Base-by-base conservation (phyloP, 2,113 vertebrate genomes). In the Xiphias gladius region DNA sequence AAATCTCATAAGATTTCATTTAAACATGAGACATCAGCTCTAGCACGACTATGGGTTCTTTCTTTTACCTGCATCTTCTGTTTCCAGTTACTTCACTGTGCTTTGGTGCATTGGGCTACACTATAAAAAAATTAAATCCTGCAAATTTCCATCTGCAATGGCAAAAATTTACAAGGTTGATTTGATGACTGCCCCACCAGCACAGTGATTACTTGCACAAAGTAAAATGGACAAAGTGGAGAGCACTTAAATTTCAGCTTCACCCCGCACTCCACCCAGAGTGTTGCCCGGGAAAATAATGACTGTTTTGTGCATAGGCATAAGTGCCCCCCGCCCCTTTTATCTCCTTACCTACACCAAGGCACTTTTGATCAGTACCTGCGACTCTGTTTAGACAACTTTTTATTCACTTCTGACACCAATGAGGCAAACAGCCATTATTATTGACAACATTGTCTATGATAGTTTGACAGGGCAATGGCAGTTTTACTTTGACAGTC, bases 1-100 rank as follows among this genome's bases (percentile, higher is more conserved):
- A 68, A 85, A 82, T 85, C 69, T 86, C 81, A 68, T 12, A 79
- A 76, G 70, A 85, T 77, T 86, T 82, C 12, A 82, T 85, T 89
- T 87, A 82, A 82, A 79, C 86, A 86, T 32, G 71, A 79, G 79
- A 76, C 58, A 72, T 70, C 46, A 57, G 48, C 64, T 73, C 5
- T 4, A 9, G 55, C 28, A 46, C 30, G 4, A 66, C 65, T 61
- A 17, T 69, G 32, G 74, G 28, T 28, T 73, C 7, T 55, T n/a
- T n/a, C n/a, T n/a, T n/a, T n/a, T 71, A 50, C 26, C 46, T 35
- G 54, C 59, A 57, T 67, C 20, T 28, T 50, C 5, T 55, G 62
- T 68, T 79, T 11, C 12, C 5, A 83, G 13, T 82, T 6, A 73
- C 46, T 65, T 77, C 46, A 71, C 20, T 59, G 35, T n/a, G 61